These are phyloP conservation scores for Micropterix aruncella DNA, from an alignment of 2,888 invertebrate genomes.

Conservation along the genomic window DNA sequence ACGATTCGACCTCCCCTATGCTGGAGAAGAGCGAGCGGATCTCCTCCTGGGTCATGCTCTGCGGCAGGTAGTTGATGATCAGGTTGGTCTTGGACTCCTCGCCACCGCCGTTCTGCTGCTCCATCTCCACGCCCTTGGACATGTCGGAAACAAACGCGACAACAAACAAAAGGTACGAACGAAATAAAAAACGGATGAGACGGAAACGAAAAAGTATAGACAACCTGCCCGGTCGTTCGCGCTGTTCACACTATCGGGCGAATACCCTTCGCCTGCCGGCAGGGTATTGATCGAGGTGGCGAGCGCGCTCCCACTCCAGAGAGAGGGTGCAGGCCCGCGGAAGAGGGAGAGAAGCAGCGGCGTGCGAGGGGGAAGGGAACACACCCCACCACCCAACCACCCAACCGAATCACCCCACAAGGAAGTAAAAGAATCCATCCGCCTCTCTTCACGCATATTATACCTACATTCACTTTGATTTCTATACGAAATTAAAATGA, in stretches of 20 bases:
- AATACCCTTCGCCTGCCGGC: slow-evolving; percentile 10
- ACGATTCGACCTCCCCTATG: slow-evolving; percentile 98
- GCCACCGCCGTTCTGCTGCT: slow-evolving; percentile 75
- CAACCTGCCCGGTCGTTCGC: slow-evolving; percentile 36
- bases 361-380: not conserved
- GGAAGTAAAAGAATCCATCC: not conserved
- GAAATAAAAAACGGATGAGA: slow-evolving; percentile 33
- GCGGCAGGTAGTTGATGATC: slow-evolving; percentile 98
- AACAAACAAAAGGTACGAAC: slow-evolving; percentile 24
- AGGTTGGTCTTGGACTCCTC: slow-evolving; percentile 97
- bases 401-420: not conserved
- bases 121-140: slow-evolving; percentile 74
- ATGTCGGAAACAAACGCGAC: slow-evolving; percentile 47
- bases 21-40: slow-evolving; percentile 95
- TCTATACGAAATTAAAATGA: too few relatives aligned
- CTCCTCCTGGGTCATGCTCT: slow-evolving; percentile 99
- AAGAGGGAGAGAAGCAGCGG: not conserved
- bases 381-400: not conserved
- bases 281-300: slow-evolving; percentile 13
- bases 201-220: slow-evolving; percentile 32
- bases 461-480: too few relatives aligned
- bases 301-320: not conserved
- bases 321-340: not conserved
- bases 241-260: slow-evolving; percentile 20
- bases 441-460: not conserved